Base-by-base conservation (phyloP, 1,140 invertebrate species). In the Ostrea edulis region DNA sequence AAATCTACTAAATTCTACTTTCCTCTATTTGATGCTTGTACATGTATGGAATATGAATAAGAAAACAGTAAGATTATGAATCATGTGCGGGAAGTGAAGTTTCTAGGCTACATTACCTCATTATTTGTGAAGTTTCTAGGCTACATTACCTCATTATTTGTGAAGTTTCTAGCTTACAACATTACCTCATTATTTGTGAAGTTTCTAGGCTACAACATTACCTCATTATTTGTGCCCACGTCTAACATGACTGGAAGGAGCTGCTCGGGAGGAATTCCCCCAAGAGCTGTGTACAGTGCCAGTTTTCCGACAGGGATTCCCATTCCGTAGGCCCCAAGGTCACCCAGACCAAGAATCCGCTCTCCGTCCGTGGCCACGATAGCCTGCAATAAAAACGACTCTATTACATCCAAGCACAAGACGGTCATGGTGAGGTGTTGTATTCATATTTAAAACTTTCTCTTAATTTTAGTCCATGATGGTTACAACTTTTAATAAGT, bases 321-420 rank as follows among this genome's bases (percentile, higher is more conserved):
- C 94, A 95, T 95, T 11, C 94, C 94, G 89, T 93, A 93, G 20
- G 93, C 93, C 20, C 94, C 94, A 14, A 95, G 90, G 85, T 95
- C 94, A 53, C 94, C 94, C 11, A 95, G 89, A 51, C 94, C 94
- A 52, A 95, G 90, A 62, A 95, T 95, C 22, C 94, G 87, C 89
- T 95, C 93, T 68, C 94, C 94, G 90, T 95, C 94, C 29, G 94
- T 95, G 11, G 95, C 94, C 12, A 95, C 94, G 82, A 95, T 93
- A 8, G 98, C 98, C 91, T 98, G 82, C 44, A 82, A 82, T 14
- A 54, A 82, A 52, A 82, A n/a, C 0, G 11, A 71, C 25, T 11
- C 29, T 14, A 29, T 62, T 62, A 62, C 17, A 62, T 20, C 20
- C 55, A 2, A 44, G 35, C 35, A 44, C 35, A 44, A 44, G 35